Base-by-base conservation (phyloP, 2,113 vertebrate species). In the Cottus gobio region DNA sequence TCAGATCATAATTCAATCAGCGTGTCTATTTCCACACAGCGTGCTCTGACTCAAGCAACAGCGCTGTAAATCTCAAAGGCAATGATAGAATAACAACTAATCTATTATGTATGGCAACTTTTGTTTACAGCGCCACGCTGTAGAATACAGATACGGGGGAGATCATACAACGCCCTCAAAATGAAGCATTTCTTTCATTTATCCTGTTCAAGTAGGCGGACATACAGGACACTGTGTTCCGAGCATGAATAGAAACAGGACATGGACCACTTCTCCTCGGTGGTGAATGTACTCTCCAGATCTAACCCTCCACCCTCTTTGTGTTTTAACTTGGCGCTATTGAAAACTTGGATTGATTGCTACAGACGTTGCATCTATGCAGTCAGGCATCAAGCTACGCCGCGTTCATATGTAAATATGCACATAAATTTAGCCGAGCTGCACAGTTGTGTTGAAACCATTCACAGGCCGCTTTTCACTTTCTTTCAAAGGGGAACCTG, bases 361-460 rank as follows among this genome's bases (percentile, higher is more conserved):
- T 44, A 28, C 42, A 58, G 62, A 54, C 28, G 15, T 39, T 16
- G 54, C 82, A 42, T 78, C 71, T 13, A 72, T 74, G 66, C 1
- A 12, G 37, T 42, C 22, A 30, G 34, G 65, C 61, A 75, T 82
- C 62, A 71, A 83, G 56, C 58, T 65, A 52, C 0, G 22, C 9
- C 70, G 68, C 42, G 44, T 88, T 91, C 75, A 85, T 81, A 89
- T 91, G 83, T 82, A 84, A 91, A 90, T 88, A 46, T 56, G 66
- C 20, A 68, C 71, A 84, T 81, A 70, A 75, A 86, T 90, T 65
- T 46, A 37, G 20, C n/a, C 54, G 15, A 52, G 68, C 63, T 6
- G 0, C 56, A 42, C 75, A 68, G 67, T 67, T 58, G 31, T 13
- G 60, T 74, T 75, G 54, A 73, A 87, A 37, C 6, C 34, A 30